Evolutionary conservation across 2,888 invertebrate species (phyloP).

Genomic region (Pinctada fucata): DNA sequence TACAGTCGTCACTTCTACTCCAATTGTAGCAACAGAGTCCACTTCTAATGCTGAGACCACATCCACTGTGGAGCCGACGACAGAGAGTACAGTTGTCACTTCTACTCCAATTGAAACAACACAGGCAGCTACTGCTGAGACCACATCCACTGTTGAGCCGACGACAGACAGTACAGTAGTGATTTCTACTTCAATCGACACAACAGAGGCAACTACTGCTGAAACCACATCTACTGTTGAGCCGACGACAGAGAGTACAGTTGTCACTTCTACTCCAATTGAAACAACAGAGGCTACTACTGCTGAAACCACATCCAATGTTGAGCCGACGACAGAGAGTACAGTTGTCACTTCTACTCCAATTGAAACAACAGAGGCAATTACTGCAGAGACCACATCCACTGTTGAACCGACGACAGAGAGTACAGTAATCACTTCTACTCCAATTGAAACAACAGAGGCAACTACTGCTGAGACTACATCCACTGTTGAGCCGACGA

Average conservation of each 20-base stretch:
- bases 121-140: not conserved
- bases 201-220: not conserved
- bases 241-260: not conserved
- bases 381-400: not conserved
- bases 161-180: not conserved
- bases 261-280: not conserved
- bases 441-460: not conserved
- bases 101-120: not conserved
- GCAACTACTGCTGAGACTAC: not conserved
- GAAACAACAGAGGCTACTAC: not conserved
- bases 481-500: not conserved
- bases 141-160: not conserved
- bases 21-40: too few relatives aligned
- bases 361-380: not conserved
- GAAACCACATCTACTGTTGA: not conserved
- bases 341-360: not conserved
- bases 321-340: not conserved
- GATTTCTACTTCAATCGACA: not conserved
- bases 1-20: too few relatives aligned
- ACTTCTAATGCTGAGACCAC: not conserved
- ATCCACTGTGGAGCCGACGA: not conserved
- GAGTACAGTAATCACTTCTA: not conserved
- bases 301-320: not conserved
- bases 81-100: not conserved
- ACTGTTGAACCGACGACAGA: not conserved